A percentile compares a stretch with the other conserved stretches of the same genome.
These are phyloP conservation scores for Nudaria mundana DNA, from an alignment of 2,888 invertebrate species.

Conservation along the genomic window DNA sequence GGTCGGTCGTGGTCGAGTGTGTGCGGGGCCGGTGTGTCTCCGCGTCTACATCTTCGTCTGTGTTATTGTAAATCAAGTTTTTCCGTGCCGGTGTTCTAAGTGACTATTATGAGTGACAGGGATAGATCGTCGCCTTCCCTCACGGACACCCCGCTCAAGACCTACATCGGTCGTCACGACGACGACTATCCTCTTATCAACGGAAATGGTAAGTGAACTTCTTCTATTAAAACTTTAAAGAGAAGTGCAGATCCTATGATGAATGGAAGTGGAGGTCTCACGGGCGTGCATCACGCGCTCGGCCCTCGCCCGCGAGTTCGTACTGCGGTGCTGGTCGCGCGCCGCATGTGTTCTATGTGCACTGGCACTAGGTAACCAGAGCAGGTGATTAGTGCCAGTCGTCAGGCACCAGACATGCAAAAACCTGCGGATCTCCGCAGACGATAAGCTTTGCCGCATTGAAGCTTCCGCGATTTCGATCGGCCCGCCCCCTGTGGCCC, in stretches of 20 bases:
- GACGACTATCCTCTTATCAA: constrained; percentile 89
- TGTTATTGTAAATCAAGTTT: constrained; percentile 56
- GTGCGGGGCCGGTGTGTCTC: constrained; percentile 70
- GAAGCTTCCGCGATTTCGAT: constrained; percentile 62
- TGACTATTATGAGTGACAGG: constrained; percentile 93
- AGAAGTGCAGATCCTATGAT: constrained; percentile 1
- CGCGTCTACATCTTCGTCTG: constrained; percentile 65
- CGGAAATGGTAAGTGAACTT: constrained; percentile 84
- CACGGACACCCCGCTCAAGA: constrained; percentile 93
- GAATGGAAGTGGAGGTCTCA: background rate
- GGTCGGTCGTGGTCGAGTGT: constrained; percentile 73
- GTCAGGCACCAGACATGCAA: constrained; percentile 12
- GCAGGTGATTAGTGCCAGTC: constrained; percentile 38
- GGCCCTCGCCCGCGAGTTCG: background rate
- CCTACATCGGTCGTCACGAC: constrained; percentile 91
- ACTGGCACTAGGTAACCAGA: constrained; percentile 24
- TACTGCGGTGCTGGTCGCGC: constrained; percentile 25
- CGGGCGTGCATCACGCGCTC: constrained; percentile 5
- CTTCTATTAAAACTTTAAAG: constrained; percentile 9
- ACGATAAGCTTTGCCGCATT: constrained; percentile 65
- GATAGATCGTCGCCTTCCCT: constrained; percentile 94
- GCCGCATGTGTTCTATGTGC: constrained; percentile 29
- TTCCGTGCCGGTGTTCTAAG: constrained; percentile 65
- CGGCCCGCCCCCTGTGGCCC: constrained; percentile 55
- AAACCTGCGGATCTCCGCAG: constrained; percentile 37